Evolutionary conservation across 2,797 vertebrate species (phyloP), one percentile per base, ranked within the genome.

Genomic region (Lithobates sylvaticus): DNA sequence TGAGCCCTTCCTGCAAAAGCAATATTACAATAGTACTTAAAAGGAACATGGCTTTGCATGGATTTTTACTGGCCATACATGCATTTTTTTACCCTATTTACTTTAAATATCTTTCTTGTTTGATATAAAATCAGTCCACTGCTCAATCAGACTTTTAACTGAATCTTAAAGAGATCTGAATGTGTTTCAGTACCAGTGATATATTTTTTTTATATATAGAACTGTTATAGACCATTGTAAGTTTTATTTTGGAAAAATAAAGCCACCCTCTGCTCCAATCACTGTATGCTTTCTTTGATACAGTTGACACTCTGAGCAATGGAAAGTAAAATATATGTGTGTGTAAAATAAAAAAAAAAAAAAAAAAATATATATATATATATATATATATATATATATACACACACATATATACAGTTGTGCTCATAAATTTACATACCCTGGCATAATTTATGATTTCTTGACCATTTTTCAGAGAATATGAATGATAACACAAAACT

Each of bases 11-110:
- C 15, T 58, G 50, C 27, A 76, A 27, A 76, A 76, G 50, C 27
- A 34, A 76, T 76, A 76, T 32, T 58, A 61, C 74, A 76, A 61
- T 58, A 15, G 26, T 23, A 76, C 74, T 29, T 58, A 54, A 58
- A 50, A 23, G 50, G 64, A 78, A 67, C 32, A 65, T 26, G 34
- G 23, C n/a, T 65, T 78, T 78, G 15, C 1, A 39, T 65, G 76
- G n/a, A 65, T 78, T 76, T 21, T 61, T 2, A 61, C 21, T 36
- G 18, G 47, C 50, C 47, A 76, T 34, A 61, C 9, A 16, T 47
- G 9, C 50, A 5, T n/a, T 39, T 39, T 39, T n/a, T 58, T 32
- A 74, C 71, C 13, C 26, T 67, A 15, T 74, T 74, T 47, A 3
- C 23, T 47, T 44, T n/a, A 65, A 26, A 74, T 42, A 3, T 18